These are phyloP conservation scores for Acanthosepion pharaonis DNA, from an alignment of 2,888 invertebrate genomes.

Conservation along the genomic window DNA sequence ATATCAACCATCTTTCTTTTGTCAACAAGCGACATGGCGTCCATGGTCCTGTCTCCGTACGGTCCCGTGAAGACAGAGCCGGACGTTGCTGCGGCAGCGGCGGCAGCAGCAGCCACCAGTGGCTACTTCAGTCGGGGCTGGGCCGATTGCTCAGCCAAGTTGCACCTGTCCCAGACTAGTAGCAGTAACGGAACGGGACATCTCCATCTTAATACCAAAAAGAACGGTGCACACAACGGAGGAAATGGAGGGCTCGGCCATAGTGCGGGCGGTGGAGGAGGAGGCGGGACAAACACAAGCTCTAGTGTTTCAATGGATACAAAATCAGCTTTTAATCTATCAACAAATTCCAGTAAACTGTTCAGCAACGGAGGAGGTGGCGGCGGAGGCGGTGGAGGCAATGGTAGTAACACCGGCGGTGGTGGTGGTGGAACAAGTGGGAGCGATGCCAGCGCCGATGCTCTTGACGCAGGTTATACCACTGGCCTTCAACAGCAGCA, in stretches of 20 bases:
- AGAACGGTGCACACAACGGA: not conserved
- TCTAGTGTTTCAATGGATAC: not conserved
- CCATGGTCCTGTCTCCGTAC: constrained; percentile 13
- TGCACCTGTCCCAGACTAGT: not conserved
- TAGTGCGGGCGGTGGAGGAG: not conserved
- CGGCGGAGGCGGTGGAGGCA: not conserved
- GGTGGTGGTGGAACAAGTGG: not conserved
- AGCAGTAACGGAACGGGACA: not conserved
- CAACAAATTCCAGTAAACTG: not conserved
- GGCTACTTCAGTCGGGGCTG: constrained; percentile 9
- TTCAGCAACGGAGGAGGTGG: not conserved
- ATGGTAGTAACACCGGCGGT: not conserved
- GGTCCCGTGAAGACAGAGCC: not conserved
- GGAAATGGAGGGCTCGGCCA: no score
- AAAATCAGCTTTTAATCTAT: constrained; percentile 2
- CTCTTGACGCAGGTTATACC: not conserved
- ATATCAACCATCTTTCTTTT: not conserved
- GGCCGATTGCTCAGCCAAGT: not conserved
- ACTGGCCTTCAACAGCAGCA: not conserved
- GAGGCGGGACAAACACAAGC: not conserved
- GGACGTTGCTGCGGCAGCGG: constrained; percentile 15
- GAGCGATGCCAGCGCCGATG: not conserved
- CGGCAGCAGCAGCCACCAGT: not conserved
- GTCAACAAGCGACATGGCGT: constrained; percentile 9
- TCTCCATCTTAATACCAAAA: not conserved